Base-by-base conservation (phyloP, 2,113 vertebrate species). In the Mellivora capensis region DNA sequence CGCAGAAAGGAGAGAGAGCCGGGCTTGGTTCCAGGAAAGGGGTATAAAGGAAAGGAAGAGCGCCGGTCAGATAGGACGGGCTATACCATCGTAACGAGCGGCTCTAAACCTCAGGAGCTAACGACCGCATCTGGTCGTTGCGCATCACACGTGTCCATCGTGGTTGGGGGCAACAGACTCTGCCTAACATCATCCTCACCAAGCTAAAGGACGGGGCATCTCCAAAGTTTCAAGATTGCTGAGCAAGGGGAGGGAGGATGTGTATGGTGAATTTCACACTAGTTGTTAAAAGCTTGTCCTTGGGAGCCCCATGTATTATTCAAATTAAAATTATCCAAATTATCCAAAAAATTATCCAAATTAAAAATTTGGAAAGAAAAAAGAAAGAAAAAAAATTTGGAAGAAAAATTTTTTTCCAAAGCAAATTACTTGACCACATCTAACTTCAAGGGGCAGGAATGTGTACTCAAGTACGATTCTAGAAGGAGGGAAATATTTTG, bases 1-100 rank as follows among this genome's bases (percentile, higher is more conserved):
- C 17, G 59, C 6, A 23, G 42, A 20, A 86, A 81, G 31, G 37
- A 31, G 21, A 7, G 1, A 27, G 21, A 62, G 49, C 3, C 13
- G 4, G 1, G 54, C 10, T 52, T 82, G 14, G 3, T 67, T 77
- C 64, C 25, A 11, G 6, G 44, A 29, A 91, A 62, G 42, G 6
- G 17, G 31, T n/a, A 49, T 25, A 39, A 13, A 34, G 23, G 20
- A 80, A 61, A 52, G 31, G 25, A 39, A 13, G 3, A 42, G 37
- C 34, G 64, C 67, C 27, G 39, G 62, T 59, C 81, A 79, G 79
- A 9, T 21, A 49, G 79, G 7, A 44, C 29, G 57, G 23, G 72
- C 57, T 52, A 44, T n/a, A 61, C 85, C 91, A n/a, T 57, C 17
- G 2, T 86, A 90, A 80, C 90, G 88, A 81, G 72, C 42, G 42